Evolutionary conservation across 2,888 invertebrate genomes (phyloP).

Genomic region (Taphrorychus bicolor): DNA sequence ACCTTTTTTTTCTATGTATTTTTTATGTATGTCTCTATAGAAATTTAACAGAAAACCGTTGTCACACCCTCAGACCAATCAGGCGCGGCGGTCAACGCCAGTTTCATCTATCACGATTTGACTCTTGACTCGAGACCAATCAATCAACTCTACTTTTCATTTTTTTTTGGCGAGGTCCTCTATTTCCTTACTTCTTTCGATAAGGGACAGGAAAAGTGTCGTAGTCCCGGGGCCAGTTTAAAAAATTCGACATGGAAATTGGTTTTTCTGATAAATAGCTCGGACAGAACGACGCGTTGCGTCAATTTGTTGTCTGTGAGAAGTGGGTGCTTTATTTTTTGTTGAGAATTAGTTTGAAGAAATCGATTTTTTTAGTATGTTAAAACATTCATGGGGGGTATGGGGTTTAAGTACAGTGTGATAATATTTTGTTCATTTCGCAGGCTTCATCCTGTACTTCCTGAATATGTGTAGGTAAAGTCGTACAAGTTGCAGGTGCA

Average conservation of each 20-base stretch:
- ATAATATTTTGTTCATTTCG: too few species aligned
- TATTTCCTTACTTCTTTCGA: conserved; percentile 30
- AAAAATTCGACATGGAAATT: conserved; percentile 40
- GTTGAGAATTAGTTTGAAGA: too few species aligned
- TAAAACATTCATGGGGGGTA: too few species aligned
- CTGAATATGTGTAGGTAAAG: too few species aligned
- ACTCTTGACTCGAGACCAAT: conserved; percentile 54
- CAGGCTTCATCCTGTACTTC: too few species aligned
- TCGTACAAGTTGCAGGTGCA: too few species aligned
- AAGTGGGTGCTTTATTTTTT: background rate
- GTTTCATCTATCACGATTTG: conserved; percentile 56
- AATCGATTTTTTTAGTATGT: too few species aligned
- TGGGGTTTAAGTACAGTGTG: too few species aligned
- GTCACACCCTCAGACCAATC: conserved; percentile 4
- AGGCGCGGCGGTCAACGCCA: conserved; percentile 47
- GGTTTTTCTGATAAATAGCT: conserved; percentile 22
- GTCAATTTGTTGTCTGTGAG: background rate
- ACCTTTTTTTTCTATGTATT: conserved; percentile 2
- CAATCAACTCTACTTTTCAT: conserved; percentile 56
- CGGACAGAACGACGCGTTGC: background rate
- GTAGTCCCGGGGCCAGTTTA: background rate
- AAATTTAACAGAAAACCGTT: background rate
- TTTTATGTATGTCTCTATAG: background rate
- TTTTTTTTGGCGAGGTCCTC: conserved; percentile 48
- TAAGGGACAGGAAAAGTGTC: conserved; percentile 2